phyloP scores from a whole-genome alignment of 2,113 vertebrate genomes.

The Corydoras sp. region DNA sequence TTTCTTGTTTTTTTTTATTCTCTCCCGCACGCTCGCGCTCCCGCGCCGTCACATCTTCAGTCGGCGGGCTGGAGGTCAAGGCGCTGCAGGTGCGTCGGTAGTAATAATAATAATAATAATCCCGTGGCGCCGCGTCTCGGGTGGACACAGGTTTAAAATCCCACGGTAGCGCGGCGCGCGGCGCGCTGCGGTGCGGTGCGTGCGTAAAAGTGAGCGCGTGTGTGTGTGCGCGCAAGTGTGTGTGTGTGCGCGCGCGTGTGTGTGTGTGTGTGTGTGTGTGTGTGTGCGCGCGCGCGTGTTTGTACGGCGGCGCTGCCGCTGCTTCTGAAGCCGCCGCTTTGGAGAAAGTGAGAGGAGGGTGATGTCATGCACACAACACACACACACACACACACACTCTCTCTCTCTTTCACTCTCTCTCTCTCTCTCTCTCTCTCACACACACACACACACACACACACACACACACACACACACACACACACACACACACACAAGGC shows the following conservation, averaged over 20 bases:
- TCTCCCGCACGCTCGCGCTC: too few relatives aligned
- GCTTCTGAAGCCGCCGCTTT: conserved; percentile 24
- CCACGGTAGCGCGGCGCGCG: conserved; percentile 29
- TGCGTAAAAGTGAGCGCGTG: background rate
- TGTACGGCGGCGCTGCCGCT: conserved; percentile 2
- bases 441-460: background rate
- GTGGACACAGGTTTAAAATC: conserved; percentile 36
- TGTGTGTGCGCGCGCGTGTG: background rate
- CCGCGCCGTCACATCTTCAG: conserved; percentile 15
- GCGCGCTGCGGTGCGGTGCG: conserved; percentile 17
- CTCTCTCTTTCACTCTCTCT: background rate
- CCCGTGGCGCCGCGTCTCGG: conserved; percentile 22
- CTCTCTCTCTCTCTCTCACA: conserved; percentile 17
- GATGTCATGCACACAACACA: conserved; percentile 42
- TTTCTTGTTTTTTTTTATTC: too few relatives aligned
- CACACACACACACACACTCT: conserved; percentile 21
- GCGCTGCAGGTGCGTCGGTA: too few relatives aligned
- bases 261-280: background rate
- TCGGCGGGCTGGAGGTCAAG: too few relatives aligned
- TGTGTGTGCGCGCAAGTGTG: background rate
- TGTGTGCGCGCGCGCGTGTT: background rate
- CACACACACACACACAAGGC: background rate
- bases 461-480: background rate
- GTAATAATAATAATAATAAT: conserved; percentile 36
- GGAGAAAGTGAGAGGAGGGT: conserved; percentile 37